phyloP scores from a whole-genome alignment of 2,888 invertebrate species.

The Coleophora flavipennella region DNA sequence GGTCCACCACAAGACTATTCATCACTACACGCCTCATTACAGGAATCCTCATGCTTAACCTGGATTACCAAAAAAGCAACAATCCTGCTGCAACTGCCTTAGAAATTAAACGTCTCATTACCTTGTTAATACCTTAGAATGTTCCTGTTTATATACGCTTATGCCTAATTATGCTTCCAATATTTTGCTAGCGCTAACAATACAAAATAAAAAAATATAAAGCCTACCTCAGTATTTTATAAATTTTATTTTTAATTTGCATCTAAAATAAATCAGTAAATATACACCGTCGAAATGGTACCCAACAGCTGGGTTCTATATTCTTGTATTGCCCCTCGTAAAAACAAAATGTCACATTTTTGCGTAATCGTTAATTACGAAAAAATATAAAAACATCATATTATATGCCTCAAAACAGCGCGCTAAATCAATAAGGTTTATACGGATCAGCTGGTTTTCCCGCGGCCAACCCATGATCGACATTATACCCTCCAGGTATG shows the following conservation, averaged over 20 bases:
- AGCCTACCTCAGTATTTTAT: neutral
- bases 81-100: no score
- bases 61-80: constrained; percentile 22
- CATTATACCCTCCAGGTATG: constrained; percentile 33
- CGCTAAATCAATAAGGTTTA: constrained; percentile 7
- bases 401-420: no score
- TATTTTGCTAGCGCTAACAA: constrained; percentile 34
- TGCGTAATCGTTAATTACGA: no score
- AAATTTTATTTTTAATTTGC: neutral
- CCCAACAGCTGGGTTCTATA: no score
- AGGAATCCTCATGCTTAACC: constrained; percentile 18
- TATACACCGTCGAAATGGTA: no score
- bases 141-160: constrained; percentile 18
- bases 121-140: no score
- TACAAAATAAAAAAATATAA: constrained; percentile 18
- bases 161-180: constrained; percentile 10
- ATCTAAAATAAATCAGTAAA: neutral
- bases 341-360: no score
- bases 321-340: no score
- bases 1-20: constrained; percentile 42
- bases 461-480: constrained; percentile 26
- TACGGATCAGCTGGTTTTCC: constrained; percentile 3
- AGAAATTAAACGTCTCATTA: constrained; percentile 16
- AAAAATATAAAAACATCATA: no score
- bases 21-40: constrained; percentile 35